These are phyloP conservation scores for Leptinotarsa texana DNA, from an alignment of 1,140 invertebrate genomes.

Conservation along the genomic window DNA sequence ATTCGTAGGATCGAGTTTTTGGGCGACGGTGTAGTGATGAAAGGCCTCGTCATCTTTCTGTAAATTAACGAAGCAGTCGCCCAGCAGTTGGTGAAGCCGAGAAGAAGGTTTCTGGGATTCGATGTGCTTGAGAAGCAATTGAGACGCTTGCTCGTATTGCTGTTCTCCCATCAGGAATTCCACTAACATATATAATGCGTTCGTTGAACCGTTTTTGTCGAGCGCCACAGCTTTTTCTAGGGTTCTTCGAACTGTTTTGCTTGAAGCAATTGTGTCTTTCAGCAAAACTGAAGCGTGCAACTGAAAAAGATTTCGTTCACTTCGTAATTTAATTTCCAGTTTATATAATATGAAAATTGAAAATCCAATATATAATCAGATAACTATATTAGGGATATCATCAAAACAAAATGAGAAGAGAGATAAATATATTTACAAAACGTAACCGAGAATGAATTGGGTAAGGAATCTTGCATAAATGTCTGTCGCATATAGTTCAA, in stretches of 20 bases:
- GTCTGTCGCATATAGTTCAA: too few relatives aligned
- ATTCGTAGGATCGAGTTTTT: slow-evolving; percentile 73
- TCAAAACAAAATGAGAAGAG: too few relatives aligned
- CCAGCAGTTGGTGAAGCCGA: slow-evolving; percentile 72
- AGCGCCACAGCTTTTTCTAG: slow-evolving; percentile 71
- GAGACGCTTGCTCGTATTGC: slow-evolving; percentile 63
- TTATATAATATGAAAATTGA: too few relatives aligned
- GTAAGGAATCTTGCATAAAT: too few relatives aligned
- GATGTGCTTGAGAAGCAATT: slow-evolving; percentile 66
- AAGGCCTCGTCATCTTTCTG: slow-evolving; percentile 72
- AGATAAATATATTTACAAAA: too few relatives aligned
- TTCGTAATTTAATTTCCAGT: too few relatives aligned
- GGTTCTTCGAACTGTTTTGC: slow-evolving; percentile 60
- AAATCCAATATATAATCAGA: too few relatives aligned
- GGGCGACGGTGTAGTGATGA: slow-evolving; percentile 71
- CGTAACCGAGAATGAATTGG: too few relatives aligned
- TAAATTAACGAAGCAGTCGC: slow-evolving; percentile 62
- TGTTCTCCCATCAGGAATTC: slow-evolving; percentile 67
- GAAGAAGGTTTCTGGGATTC: slow-evolving; percentile 64
- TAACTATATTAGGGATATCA: too few relatives aligned
- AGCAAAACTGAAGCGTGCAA: slow-evolving; percentile 64
- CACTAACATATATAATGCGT: slow-evolving; percentile 71
- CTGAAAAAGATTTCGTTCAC: slow-evolving; percentile 36
- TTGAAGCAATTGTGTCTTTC: slow-evolving; percentile 70
- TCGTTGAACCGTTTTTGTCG: slow-evolving; percentile 65